Evolutionary conservation across 2,113 vertebrate genomes (phyloP).

Genomic region (Ictalurus furcatus): DNA sequence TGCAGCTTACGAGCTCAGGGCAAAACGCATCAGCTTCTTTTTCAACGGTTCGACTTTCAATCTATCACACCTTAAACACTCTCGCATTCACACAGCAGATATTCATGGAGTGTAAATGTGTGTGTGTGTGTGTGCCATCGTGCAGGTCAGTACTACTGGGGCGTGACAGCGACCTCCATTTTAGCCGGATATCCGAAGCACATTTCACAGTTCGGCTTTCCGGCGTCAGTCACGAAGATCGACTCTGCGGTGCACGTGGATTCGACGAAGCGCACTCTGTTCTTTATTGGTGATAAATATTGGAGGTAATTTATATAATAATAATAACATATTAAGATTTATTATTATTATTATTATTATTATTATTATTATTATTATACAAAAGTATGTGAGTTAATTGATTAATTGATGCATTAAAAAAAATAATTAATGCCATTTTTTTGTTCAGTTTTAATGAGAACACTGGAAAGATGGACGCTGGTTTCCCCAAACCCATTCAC

Average conservation of each 20-base stretch:
- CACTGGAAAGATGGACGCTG: constrained; percentile 59
- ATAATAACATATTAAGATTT: background rate
- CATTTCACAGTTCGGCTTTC: constrained; percentile 64
- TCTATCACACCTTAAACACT: background rate
- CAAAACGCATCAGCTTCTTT: constrained; percentile 41
- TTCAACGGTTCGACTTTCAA: constrained; percentile 64
- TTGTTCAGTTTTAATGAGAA: constrained; percentile 64
- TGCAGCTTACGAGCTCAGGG: constrained; percentile 65
- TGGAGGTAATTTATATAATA: constrained; percentile 65
- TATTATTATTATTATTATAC: background rate
- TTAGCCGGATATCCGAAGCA: constrained; percentile 65
- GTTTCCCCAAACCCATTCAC: constrained; percentile 61
- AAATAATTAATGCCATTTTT: background rate
- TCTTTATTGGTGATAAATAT: constrained; percentile 63
- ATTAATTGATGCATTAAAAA: background rate
- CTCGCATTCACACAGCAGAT: background rate
- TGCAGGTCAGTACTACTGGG: constrained; percentile 68
- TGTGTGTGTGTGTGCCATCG: background rate
- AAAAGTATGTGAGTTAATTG: background rate
- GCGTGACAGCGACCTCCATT: constrained; percentile 46
- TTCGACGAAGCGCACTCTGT: constrained; percentile 55
- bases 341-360: background rate
- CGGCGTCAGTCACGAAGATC: constrained; percentile 62
- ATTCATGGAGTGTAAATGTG: background rate
- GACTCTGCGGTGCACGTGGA: constrained; percentile 67